Evolutionary conservation across 2,797 vertebrate species (phyloP).

Genomic region (Australoheros facetus): DNA sequence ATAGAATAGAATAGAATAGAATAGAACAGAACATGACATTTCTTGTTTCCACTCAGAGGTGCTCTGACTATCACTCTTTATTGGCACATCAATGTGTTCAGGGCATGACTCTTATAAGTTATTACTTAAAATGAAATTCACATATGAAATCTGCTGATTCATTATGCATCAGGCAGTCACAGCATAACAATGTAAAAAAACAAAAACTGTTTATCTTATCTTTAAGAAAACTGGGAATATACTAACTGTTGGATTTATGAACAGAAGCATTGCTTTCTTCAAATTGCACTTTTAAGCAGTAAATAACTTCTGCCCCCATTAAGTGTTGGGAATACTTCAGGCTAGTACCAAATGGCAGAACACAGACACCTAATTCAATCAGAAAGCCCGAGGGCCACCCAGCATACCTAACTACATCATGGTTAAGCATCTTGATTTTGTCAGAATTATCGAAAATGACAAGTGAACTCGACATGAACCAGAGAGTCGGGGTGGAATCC

Average conservation of each 20-base stretch:
- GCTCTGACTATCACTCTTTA: too few relatives aligned
- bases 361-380: constrained; percentile 80
- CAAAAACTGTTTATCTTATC: constrained; percentile 9
- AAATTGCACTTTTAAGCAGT: constrained; percentile 61
- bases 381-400: constrained; percentile 69
- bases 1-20: too few relatives aligned
- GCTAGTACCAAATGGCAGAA: constrained; percentile 70
- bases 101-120: too few relatives aligned
- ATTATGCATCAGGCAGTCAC: neutral
- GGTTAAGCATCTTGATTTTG: constrained; percentile 80
- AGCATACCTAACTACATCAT: constrained; percentile 77
- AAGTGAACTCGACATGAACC: constrained; percentile 85
- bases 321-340: constrained; percentile 73
- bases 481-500: constrained; percentile 71
- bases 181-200: constrained; percentile 10
- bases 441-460: constrained; percentile 85
- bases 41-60: too few relatives aligned
- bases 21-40: too few relatives aligned
- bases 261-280: constrained; percentile 40
- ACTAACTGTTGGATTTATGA: constrained; percentile 56
- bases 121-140: neutral
- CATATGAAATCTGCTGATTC: constrained; percentile 15
- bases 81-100: too few relatives aligned
- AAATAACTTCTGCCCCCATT: constrained; percentile 68
- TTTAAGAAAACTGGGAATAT: constrained; percentile 5